A percentile compares a stretch with the other conserved stretches of the same genome.
These are phyloP conservation scores for Triplophysa tibetana DNA, from an alignment of 2,113 vertebrate species.

Conservation along the genomic window DNA sequence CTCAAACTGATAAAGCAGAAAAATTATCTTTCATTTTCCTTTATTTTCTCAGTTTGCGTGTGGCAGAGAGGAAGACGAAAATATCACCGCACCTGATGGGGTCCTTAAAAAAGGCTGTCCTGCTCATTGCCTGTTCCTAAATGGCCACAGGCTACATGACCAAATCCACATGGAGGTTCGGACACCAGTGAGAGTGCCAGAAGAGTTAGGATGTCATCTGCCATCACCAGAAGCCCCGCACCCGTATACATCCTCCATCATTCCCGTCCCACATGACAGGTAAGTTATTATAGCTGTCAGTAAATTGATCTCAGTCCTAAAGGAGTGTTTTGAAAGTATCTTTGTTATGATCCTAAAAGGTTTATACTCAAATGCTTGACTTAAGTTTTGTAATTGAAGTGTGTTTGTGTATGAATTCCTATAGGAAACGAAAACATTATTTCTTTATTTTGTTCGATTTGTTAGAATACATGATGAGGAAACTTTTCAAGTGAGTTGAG, in stretches of 20 bases:
- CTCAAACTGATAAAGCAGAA: not conserved
- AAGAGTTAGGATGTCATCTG: slow-evolving; percentile 59
- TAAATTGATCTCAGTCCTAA: not conserved
- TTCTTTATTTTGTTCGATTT: no score
- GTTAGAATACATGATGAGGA: no score
- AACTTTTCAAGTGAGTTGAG: not conserved
- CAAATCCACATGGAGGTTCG: slow-evolving; percentile 70
- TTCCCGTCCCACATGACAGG: slow-evolving; percentile 79
- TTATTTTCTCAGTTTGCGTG: slow-evolving; percentile 55
- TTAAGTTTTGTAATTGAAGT: no score
- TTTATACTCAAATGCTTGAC: no score
- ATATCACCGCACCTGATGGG: slow-evolving; percentile 57
- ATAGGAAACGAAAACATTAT: no score
- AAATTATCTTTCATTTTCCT: not conserved
- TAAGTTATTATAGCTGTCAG: slow-evolving; percentile 47
- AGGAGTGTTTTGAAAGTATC: no score
- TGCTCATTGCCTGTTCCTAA: slow-evolving; percentile 65
- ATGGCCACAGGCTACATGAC: slow-evolving; percentile 66
- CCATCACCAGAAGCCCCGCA: slow-evolving; percentile 56
- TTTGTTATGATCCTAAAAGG: no score
- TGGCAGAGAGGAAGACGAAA: slow-evolving; percentile 62
- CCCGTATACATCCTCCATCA: slow-evolving; percentile 68
- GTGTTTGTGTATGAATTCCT: no score
- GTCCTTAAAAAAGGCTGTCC: slow-evolving; percentile 71
- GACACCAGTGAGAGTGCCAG: slow-evolving; percentile 65